phyloP scores from a whole-genome alignment of 2,797 vertebrate species.

The Channallabes apus region DNA sequence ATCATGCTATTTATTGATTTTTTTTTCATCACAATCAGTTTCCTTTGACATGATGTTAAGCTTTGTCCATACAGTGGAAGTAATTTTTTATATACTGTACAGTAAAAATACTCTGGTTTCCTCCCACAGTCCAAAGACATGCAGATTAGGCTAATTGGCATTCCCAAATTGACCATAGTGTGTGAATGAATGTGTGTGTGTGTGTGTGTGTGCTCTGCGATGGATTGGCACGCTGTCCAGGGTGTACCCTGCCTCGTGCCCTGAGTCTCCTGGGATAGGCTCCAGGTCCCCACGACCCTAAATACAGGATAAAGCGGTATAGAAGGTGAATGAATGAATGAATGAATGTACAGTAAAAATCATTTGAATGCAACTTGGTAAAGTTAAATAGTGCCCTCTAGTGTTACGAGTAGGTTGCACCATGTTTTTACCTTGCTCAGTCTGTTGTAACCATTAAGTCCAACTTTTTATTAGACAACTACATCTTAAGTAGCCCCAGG shows the following conservation, averaged over 20 bases:
- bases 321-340: no score
- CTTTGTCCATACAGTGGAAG: background rate
- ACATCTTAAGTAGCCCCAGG: background rate
- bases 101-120: no score
- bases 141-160: no score
- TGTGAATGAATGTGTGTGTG: no score
- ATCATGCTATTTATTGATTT: background rate
- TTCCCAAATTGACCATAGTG: no score
- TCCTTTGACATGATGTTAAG: background rate
- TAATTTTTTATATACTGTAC: background rate
- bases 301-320: no score
- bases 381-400: conserved; percentile 37
- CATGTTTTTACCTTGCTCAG: background rate
- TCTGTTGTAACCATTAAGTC: background rate
- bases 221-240: no score
- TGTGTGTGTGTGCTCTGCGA: no score
- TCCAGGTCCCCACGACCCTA: no score
- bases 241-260: no score
- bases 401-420: background rate
- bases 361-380: background rate
- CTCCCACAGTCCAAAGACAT: no score
- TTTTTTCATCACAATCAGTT: background rate
- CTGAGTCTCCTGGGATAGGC: no score
- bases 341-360: background rate
- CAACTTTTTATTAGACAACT: background rate